A percentile compares a stretch with the other conserved stretches of the same genome.
These are phyloP conservation scores for Myxocyprinus asiaticus DNA, from an alignment of 2,113 vertebrate species.

Conservation along the genomic window DNA sequence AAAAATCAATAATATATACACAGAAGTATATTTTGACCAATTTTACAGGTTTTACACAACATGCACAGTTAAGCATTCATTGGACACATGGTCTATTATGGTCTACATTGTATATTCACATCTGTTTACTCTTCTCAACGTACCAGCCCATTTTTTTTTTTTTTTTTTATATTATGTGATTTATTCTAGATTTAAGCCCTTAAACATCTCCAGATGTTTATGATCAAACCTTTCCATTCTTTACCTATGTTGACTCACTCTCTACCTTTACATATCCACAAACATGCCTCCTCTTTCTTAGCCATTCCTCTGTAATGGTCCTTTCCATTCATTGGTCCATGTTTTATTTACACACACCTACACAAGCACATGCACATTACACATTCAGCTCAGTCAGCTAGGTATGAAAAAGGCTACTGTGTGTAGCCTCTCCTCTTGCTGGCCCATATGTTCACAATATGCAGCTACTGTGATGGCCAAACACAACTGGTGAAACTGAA, in stretches of 20 bases:
- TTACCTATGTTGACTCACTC: not conserved
- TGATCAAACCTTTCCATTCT: not conserved
- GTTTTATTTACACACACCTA: conserved; percentile 41
- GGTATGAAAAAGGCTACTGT: conserved; percentile 17
- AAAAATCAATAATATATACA: too few relatives aligned
- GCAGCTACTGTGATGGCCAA: conserved; percentile 19
- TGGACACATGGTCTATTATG: too few relatives aligned
- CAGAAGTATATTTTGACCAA: too few relatives aligned
- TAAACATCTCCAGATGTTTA: not conserved
- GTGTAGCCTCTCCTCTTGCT: conserved; percentile 38
- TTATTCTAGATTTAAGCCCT: not conserved
- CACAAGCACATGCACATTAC: not conserved
- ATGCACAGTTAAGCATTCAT: too few relatives aligned
- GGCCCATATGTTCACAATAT: conserved; percentile 46
- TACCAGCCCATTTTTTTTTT: too few relatives aligned
- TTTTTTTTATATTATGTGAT: too few relatives aligned
- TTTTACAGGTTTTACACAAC: too few relatives aligned
- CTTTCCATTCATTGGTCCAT: conserved; percentile 13
- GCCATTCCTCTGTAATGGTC: not conserved
- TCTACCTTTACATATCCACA: not conserved
- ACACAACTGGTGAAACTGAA: not conserved
- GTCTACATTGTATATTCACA: too few relatives aligned
- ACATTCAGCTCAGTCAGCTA: conserved; percentile 3
- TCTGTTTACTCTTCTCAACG: too few relatives aligned
- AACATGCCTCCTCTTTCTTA: not conserved